Conservation (phyloP, 2,797 vertebrate genomes). For the Octomys mimax region DNA sequence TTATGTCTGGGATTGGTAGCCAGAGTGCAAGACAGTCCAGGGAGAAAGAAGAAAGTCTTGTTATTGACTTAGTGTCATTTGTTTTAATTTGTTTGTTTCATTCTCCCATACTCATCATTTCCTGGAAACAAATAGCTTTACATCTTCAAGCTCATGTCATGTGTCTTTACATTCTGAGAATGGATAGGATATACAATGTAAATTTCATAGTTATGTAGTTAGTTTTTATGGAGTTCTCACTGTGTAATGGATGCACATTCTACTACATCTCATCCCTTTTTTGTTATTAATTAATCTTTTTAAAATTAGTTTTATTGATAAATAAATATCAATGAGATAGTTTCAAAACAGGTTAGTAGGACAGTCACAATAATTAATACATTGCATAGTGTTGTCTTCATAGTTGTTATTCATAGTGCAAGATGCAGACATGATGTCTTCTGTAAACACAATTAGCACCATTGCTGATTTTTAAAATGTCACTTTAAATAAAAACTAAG, state of each 20-base stretch:
- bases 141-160: neutral
- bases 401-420: no score
- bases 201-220: conserved; percentile 25
- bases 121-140: conserved; percentile 17
- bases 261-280: conserved; percentile 54
- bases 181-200: neutral
- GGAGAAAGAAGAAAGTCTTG: neutral
- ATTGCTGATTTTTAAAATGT: conserved; percentile 70
- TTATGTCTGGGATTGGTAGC: neutral
- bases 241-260: neutral
- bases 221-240: conserved; percentile 4
- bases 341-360: no score
- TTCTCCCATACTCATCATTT: neutral
- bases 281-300: conserved; percentile 56
- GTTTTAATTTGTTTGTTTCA: neutral
- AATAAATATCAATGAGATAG: no score
- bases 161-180: neutral
- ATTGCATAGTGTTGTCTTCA: no score
- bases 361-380: no score
- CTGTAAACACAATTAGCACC: no score
- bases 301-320: no score
- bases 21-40: neutral
- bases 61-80: neutral
- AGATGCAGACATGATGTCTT: no score
- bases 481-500: conserved; percentile 65